Conservation (phyloP, 2,888 invertebrate genomes). For the Ochropacha duplaris region DNA sequence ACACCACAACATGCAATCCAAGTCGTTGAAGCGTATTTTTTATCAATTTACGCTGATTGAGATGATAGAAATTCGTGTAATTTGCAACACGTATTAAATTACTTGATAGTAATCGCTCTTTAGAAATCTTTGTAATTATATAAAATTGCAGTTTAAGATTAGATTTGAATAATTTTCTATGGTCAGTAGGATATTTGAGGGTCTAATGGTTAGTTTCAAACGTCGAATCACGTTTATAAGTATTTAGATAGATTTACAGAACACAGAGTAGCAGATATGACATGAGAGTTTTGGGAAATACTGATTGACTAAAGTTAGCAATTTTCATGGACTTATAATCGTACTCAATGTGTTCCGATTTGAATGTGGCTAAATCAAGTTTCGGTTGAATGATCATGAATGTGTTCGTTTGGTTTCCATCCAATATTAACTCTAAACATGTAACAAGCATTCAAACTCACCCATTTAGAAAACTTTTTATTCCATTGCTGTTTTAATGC, state of each 20-base stretch:
- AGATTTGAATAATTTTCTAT: no score
- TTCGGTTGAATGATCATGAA: conserved; percentile 42
- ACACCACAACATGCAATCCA: conserved; percentile 44
- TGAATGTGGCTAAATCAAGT: conserved; percentile 41
- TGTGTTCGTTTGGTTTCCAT: conserved; percentile 43
- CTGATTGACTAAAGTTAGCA: background rate
- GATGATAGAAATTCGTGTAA: background rate
- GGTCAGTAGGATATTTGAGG: background rate
- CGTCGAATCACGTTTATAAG: no score
- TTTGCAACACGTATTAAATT: background rate
- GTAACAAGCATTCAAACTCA: conserved; percentile 34
- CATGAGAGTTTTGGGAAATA: background rate
- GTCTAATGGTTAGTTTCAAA: no score
- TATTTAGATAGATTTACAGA: no score
- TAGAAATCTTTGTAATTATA: background rate
- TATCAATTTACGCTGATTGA: conserved; percentile 10
- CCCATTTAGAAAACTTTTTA: conserved; percentile 31
- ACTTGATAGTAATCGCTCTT: conserved; percentile 6
- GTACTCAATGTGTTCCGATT: conserved; percentile 22
- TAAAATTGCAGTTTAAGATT: no score
- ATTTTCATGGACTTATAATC: background rate
- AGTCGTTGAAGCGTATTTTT: conserved; percentile 36
- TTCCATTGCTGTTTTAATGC: conserved; percentile 28
- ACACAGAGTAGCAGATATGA: no score
- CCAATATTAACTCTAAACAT: conserved; percentile 38